These are phyloP conservation scores for Phylloscopus trochiloides DNA, from an alignment of 2,113 vertebrate genomes.

Conservation along the genomic window DNA sequence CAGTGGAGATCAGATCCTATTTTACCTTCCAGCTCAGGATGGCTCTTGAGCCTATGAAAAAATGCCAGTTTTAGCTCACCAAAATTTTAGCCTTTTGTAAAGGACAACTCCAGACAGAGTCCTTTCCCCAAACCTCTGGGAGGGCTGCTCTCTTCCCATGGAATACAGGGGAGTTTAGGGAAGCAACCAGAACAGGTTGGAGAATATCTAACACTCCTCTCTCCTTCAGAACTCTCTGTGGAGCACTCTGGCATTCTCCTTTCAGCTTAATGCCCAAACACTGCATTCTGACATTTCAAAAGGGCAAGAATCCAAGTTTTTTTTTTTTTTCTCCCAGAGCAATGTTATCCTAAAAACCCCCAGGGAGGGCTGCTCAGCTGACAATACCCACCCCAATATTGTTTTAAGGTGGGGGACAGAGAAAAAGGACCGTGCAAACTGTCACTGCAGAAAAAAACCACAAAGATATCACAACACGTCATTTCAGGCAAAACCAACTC, in stretches of 20 bases:
- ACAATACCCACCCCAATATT: background rate
- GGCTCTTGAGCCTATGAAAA: background rate
- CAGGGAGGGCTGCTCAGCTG: background rate
- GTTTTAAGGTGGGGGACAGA: background rate
- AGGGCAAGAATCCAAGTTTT: background rate
- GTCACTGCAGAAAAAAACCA: background rate
- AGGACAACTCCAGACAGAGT: background rate
- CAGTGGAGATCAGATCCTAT: no score
- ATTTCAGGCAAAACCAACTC: background rate
- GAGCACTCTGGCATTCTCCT: background rate
- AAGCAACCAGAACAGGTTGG: background rate
- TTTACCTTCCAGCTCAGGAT: background rate
- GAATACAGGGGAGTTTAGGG: background rate
- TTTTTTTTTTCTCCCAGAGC: background rate
- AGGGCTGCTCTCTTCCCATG: background rate
- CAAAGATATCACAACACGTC: fast-evolving
- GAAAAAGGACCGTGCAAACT: background rate
- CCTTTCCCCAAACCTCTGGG: background rate
- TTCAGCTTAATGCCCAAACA: background rate
- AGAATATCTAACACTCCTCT: background rate
- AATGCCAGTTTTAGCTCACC: background rate
- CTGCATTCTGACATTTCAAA: background rate
- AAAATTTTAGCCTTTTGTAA: background rate
- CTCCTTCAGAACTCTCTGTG: fast-evolving
- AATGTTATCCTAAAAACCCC: background rate